Base-by-base conservation (phyloP, 2,888 invertebrate species). In the Miltochrista miniata region DNA sequence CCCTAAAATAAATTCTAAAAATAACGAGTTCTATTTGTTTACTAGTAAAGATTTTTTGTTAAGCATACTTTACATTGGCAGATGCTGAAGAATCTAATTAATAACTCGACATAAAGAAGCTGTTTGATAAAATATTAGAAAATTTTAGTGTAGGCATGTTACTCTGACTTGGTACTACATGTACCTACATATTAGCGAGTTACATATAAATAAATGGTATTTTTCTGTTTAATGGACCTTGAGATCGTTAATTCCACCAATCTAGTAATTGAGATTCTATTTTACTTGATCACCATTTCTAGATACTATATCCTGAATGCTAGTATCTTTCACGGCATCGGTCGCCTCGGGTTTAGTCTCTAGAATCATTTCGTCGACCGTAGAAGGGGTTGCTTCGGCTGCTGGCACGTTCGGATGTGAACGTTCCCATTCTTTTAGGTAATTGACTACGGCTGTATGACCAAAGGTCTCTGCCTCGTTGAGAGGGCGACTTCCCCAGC, bases 401-500 rank as follows among this genome's bases (percentile, higher is more conserved):
- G 72, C 61, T 51, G 74, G 72, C 15, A 70, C 70, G 29, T 64
- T 51, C 1, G 90, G 91, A 49, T 90, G 90, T 1, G 78, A 68
- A 40, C 70, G 74, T 47, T 93, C 93, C 93, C 94, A 95, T 40
- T 94, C 93, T 52, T 94, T 94, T 12, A 98, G 83, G 72, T 95
- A 95, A 55, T 96, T 93, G 0, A 95, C 95, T 34, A 98, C 95
- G 7, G 94, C 90, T 0, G 92, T 83, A 79, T 98, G 97, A 0
- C 96, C 95, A 79, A 98, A 98, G 34, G 95, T 95, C 59, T 95
- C 93, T 0, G 98, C 98, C 80, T 98, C 98, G 76, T 98, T 97
- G 33, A 98, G 87, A 0, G 98, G 98, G 29, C 96, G 95, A 83
- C 97, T 97, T 35, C 98, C 98, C 98, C 98, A 98, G 67, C 98